Base-by-base conservation (phyloP, 1,140 invertebrate genomes). In the Sesamia nonagrioides region DNA sequence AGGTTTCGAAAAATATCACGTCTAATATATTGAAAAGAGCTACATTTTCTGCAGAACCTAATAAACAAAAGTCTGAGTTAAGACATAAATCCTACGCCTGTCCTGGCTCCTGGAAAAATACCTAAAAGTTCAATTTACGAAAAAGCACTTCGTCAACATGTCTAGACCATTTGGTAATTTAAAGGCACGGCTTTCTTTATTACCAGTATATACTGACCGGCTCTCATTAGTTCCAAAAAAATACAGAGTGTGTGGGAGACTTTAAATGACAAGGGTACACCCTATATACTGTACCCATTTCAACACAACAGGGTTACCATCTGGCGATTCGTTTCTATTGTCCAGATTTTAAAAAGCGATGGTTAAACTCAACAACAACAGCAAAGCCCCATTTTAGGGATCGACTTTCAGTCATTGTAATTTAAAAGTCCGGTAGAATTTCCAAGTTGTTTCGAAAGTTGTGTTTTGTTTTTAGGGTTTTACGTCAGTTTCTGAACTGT, bases 171-270 rank as follows among this genome's bases (percentile, higher is more conserved):
- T 50, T 17, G 42, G 73, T 75, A 63, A 75, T 75, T 75, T 75
- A 75, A 48, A 63, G 17, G 40, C 17, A n/a, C 3, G 11, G 40
- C 42, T 75, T 63, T 75, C 40, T 63, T 35, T 75, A 75, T 50
- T 61, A 33, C 3, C 3, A 33, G 56, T 35, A 63, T 63, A 63
- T 35, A 13, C 58, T 35, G 42, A 75, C 73, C 73, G 42, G n/a
- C 45, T 37, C 58, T 75, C 73, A 75, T 75, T 75, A 75, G 73
- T 75, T 75, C 42, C 21, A 75, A 78, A 80, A 78, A 66, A 80
- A 77, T 72, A 77, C 66, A 77, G 56, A 27, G 42, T 18, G 66
- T 77, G 73, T 80, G 37, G 37, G 33, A 61, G 72, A 69, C 60
- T 63, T 15, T 11, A 58, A 69, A 72, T 80, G 79, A 77, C 74